Conservation (phyloP, 2,888 invertebrate species). For the Acrocyrtus sp. region DNA sequence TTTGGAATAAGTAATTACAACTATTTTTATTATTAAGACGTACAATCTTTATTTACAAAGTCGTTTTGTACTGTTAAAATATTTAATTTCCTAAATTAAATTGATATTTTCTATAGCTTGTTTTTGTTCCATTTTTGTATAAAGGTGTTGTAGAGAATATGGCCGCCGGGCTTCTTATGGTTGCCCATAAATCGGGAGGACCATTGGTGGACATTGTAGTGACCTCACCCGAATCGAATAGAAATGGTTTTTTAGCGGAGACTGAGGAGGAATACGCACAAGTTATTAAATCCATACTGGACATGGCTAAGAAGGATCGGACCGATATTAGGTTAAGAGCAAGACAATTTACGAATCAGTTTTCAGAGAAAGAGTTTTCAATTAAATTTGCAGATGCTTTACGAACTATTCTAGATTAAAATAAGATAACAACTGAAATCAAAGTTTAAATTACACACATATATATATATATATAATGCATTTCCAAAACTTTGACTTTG, state of each 20-base stretch:
- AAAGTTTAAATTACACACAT: too few species aligned
- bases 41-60: too few species aligned
- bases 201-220: slow-evolving; percentile 90
- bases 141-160: slow-evolving; percentile 92
- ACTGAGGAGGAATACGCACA: slow-evolving; percentile 83
- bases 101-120: too few species aligned
- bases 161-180: slow-evolving; percentile 94
- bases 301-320: slow-evolving; percentile 72
- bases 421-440: too few species aligned
- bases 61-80: too few species aligned
- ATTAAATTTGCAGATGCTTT: slow-evolving; percentile 72
- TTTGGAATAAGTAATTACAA: slow-evolving; percentile 99
- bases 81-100: too few species aligned
- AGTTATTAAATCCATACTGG: slow-evolving; percentile 76
- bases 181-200: slow-evolving; percentile 96
- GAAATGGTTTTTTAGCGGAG: slow-evolving; percentile 83
- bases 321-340: slow-evolving; percentile 77
- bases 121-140: too few species aligned
- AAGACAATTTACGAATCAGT: slow-evolving; percentile 83
- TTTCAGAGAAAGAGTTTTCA: slow-evolving; percentile 85
- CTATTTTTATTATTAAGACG: too few species aligned
- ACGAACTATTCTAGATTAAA: background rate
- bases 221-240: slow-evolving; percentile 73
- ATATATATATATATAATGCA: too few species aligned
- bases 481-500: too few species aligned